Evolutionary conservation across 2,888 invertebrate genomes (phyloP).

Genomic region (Cyaniris semiargus): DNA sequence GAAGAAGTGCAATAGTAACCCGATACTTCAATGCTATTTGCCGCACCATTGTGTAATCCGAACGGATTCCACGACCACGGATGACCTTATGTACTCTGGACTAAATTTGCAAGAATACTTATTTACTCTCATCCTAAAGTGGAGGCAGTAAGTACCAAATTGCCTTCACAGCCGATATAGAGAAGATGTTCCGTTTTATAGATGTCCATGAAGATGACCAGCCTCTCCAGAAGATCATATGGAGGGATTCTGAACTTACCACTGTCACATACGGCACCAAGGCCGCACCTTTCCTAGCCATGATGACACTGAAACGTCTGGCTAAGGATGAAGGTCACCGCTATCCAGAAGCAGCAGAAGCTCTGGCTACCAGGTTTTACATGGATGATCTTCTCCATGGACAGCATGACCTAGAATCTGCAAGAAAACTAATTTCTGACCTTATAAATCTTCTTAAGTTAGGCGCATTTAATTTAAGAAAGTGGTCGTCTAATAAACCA

Average conservation of each 20-base stretch:
- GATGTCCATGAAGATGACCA: conserved; percentile 25
- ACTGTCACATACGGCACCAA: conserved; percentile 34
- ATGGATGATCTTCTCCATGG: conserved; percentile 8
- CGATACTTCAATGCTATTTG: conserved; percentile 31
- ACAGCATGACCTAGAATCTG: conserved; percentile 7
- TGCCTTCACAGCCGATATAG: conserved; percentile 18
- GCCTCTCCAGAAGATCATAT: neutral
- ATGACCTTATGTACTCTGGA: conserved; percentile 27
- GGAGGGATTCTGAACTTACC: conserved; percentile 26
- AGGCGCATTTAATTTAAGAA: conserved; percentile 30
- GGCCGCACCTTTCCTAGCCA: conserved; percentile 39
- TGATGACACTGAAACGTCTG: conserved; percentile 44
- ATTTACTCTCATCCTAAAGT: conserved; percentile 5
- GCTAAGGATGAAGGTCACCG: too few relatives aligned
- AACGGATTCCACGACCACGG: conserved; percentile 29
- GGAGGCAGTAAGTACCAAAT: conserved; percentile 28
- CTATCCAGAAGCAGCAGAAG: too few relatives aligned
- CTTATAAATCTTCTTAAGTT: conserved; percentile 17
- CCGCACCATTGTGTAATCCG: conserved; percentile 32
- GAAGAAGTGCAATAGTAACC: conserved; percentile 2
- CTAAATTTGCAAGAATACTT: conserved; percentile 25
- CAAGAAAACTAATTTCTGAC: neutral
- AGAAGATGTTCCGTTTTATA: neutral
- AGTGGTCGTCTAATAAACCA: conserved; percentile 29
- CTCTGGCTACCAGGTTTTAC: too few relatives aligned